Evolutionary conservation across 2,888 invertebrate species (phyloP).

Genomic region (Aphidius colemani): DNA sequence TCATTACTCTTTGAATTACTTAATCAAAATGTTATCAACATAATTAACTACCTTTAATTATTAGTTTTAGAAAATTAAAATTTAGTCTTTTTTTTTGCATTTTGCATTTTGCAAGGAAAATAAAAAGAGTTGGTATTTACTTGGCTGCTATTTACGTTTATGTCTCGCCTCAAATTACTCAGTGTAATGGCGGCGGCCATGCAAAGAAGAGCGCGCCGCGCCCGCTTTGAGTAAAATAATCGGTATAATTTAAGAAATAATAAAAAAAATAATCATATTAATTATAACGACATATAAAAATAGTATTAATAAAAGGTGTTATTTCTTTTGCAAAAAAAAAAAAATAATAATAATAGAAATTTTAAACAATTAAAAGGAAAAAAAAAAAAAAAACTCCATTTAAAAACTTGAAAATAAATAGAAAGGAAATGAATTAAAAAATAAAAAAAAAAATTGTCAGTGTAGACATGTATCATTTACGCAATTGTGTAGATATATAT

Average conservation of each 20-base stretch:
- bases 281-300: background rate
- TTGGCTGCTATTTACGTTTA: slow-evolving; percentile 40
- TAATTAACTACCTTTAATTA: no score
- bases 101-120: no score
- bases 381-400: background rate
- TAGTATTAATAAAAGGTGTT: no score
- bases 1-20: no score
- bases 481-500: no score
- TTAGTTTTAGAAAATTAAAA: no score
- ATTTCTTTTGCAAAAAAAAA: no score
- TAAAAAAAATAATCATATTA: background rate
- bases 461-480: background rate
- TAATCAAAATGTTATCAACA: no score
- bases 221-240: slow-evolving; percentile 47
- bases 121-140: slow-evolving; percentile 22
- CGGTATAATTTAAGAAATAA: slow-evolving; percentile 20
- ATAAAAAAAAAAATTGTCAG: slow-evolving; percentile 13
- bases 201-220: slow-evolving; percentile 54
- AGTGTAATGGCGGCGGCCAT: slow-evolving; percentile 57
- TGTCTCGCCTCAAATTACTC: slow-evolving; percentile 46
- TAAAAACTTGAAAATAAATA: no score
- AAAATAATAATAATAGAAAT: background rate
- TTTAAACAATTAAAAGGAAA: background rate
- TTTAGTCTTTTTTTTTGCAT: no score
- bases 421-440: background rate